These are phyloP conservation scores for Galemys pyrenaicus DNA, from an alignment of 2,113 vertebrate genomes.

Conservation along the genomic window DNA sequence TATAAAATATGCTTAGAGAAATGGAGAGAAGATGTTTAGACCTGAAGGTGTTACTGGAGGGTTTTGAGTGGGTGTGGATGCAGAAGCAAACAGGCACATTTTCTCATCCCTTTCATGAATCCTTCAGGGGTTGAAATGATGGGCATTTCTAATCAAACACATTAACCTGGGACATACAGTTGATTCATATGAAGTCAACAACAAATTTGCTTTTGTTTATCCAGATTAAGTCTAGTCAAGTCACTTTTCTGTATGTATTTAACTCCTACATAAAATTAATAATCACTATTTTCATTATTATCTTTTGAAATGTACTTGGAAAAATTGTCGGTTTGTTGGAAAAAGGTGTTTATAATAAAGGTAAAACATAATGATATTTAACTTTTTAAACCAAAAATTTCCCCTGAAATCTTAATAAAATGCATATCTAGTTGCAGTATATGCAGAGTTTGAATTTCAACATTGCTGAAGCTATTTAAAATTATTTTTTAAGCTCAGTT, in stretches of 20 bases:
- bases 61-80: not conserved
- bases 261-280: not conserved
- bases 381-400: not conserved
- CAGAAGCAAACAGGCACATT: not conserved
- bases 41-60: not conserved
- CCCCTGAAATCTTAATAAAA: not conserved
- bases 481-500: not conserved
- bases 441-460: not conserved
- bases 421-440: not conserved
- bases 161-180: not conserved
- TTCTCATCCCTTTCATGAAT: not conserved
- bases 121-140: not conserved
- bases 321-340: not conserved
- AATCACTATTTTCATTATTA: not conserved
- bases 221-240: not conserved
- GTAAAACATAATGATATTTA: not conserved
- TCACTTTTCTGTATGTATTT: not conserved
- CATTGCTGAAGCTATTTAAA: not conserved
- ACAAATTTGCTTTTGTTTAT: not conserved
- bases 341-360: not conserved
- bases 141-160: not conserved
- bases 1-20: not conserved
- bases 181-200: not conserved
- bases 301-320: slow-evolving; percentile 27
- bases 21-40: not conserved